Base-by-base conservation (phyloP, 2,113 vertebrate species). In the Rhizomys pruinosus region DNA sequence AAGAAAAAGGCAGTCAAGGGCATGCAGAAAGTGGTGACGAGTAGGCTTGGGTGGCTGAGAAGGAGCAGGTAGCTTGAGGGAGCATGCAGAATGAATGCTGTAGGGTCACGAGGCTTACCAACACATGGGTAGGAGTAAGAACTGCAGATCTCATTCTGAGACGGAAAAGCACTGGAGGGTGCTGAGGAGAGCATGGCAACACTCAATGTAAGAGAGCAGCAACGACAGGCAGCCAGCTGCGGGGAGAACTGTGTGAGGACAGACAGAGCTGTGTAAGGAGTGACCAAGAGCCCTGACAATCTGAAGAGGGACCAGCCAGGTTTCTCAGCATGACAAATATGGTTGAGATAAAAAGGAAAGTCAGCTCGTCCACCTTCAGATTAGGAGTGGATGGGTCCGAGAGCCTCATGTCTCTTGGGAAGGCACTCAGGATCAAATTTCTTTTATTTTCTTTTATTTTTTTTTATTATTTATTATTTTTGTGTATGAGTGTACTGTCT, bases 381-480 rank as follows among this genome's bases (percentile, higher is more conserved):
- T 99, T 99, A 92, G 99, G 99, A 71, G 99, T 99, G 97, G 99
- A 99, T 39, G 99, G 99, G 97, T 99, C 99, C 84, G 99, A 99
- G 97, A 99, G 99, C 98, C 99, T 99, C 99, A 99, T 99, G 97
- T 99, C 99, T 96, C 99, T 99, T 97, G 99, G 99, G 90, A 99
- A 99, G 99, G 99, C 99, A 99, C 99, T 99, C 98, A 99, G 98
- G 97, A 99, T 99, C 97, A n/a, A n/a, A n/a, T n/a, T n/a, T n/a
- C n/a, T n/a, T n/a, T n/a, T n/a, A n/a, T n/a, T n/a, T n/a, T n/a
- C n/a, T n/a, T n/a, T n/a, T n/a, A n/a, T n/a, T n/a, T n/a, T n/a
- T n/a, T n/a, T n/a, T n/a, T n/a, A n/a, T n/a, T n/a, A n/a, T n/a
- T n/a, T n/a, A n/a, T n/a, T n/a, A n/a, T n/a, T n/a, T n/a, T n/a